These are phyloP conservation scores for Temnothorax longispinosus DNA, from an alignment of 1,140 invertebrate genomes.

Conservation along the genomic window DNA sequence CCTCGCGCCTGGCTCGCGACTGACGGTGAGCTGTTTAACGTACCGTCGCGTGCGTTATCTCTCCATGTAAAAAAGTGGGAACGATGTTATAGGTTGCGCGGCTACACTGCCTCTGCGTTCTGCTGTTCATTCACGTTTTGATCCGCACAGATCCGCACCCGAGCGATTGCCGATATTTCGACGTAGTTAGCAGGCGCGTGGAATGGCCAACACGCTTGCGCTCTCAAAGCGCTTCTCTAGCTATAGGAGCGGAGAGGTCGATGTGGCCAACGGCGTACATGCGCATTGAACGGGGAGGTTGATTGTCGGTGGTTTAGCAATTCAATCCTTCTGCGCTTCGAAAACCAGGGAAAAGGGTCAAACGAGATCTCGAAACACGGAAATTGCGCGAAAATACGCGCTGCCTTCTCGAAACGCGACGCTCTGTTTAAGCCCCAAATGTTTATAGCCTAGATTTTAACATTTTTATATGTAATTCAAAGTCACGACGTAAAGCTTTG, in stretches of 20 bases:
- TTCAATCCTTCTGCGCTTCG: not conserved
- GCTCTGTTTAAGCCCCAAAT: not conserved
- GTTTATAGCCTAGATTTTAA: not conserved
- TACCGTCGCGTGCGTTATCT: not conserved
- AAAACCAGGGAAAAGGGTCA: constrained; percentile 5
- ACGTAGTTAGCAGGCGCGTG: not conserved
- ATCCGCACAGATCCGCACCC: not conserved
- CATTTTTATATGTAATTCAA: not conserved
- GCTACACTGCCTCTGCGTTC: not conserved
- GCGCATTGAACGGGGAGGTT: constrained; percentile 8
- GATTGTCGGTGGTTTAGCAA: not conserved
- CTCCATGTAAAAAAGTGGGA: not conserved
- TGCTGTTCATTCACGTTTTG: not conserved
- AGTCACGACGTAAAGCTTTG: not conserved
- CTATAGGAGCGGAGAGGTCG: constrained; percentile 21
- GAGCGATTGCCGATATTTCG: not conserved
- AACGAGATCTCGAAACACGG: constrained; percentile 6
- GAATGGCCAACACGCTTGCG: constrained; percentile 44
- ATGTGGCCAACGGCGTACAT: constrained; percentile 30
- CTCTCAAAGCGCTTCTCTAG: not conserved
- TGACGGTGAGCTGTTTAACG: not conserved
- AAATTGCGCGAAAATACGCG: constrained; percentile 5
- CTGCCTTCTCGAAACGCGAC: not conserved
- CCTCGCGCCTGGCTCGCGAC: not conserved
- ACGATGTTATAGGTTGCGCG: not conserved